Evolutionary conservation across 2,888 invertebrate species (phyloP), one percentile per base, ranked within the genome.

Genomic region (Caradrina kadenii): DNA sequence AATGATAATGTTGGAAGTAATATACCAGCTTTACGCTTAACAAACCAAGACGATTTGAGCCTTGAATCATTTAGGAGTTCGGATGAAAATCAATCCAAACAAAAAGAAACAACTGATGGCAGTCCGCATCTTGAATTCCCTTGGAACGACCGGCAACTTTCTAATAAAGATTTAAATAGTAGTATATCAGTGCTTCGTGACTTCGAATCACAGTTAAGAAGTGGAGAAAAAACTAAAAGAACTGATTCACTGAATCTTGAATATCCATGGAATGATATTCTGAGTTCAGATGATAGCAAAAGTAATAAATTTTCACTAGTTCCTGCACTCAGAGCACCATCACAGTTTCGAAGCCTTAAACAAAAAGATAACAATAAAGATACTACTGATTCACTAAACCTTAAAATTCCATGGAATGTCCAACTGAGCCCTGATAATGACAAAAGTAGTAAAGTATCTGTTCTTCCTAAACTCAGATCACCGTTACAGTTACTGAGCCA

Each of bases 391-490:
- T 5, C 1, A 17, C 13, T 72, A 7, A 13, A 54, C 1, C 59
- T 72, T 45, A 73, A 64, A 35, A 60, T 4, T 13, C 73, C 64
- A 1, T 73, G 72, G 72, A 72, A 55, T 1, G 31, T 19, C 1
- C 0, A 2, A 50, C n/a, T 48, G 11, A 48, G 22, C 2, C 8
- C 70, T 15, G 13, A 19, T 6, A 3, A 1, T 17, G 17, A 52
- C 13, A 69, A 53, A 45, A 35, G 0, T 0, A 22, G 4, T 45
- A 45, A 45, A 17, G 17, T 15, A 45, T 45, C 45, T 5, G 17
- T 17, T 45, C 15, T 45, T 45, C 45, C 45, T 17, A 17, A 17
- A 17, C 45, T 17, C 39, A 39, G 11, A 39, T 45, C 6, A 17
- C 45, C 39, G 13, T 45, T 4, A 42, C 22, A 7, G 13, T n/a